A percentile compares a stretch with the other conserved stretches of the same genome.
Conservation (phyloP, 92 coral and sea anemone genomes). For the Metridium senile region DNA sequence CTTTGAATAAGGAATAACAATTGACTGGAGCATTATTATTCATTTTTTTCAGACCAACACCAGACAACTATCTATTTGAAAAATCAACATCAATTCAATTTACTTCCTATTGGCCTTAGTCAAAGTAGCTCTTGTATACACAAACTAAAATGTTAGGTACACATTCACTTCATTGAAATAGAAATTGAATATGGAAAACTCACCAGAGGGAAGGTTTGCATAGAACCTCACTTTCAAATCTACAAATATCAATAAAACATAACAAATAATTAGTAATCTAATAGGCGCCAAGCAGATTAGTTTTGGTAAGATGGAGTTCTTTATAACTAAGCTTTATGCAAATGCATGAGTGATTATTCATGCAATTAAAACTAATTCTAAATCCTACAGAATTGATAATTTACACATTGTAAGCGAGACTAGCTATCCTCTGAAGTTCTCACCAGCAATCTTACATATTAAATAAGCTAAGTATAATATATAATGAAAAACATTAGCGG, state of each 20-base stretch:
- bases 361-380: too few species aligned
- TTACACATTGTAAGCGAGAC: too few species aligned
- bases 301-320: too few species aligned
- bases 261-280: not conserved
- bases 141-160: not conserved
- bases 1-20: not conserved
- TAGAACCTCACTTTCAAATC: constrained; percentile 97
- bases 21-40: not conserved
- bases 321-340: too few species aligned
- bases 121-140: not conserved
- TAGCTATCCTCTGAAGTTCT: too few species aligned
- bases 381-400: too few species aligned
- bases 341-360: too few species aligned
- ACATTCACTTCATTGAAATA: not conserved
- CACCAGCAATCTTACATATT: too few species aligned
- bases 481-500: too few species aligned
- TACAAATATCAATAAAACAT: constrained; percentile 3
- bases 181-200: constrained; percentile 43
- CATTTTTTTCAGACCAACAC: not conserved
- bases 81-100: not conserved
- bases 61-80: not conserved
- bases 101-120: not conserved
- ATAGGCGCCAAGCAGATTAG: not conserved
- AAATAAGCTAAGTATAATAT: too few species aligned
- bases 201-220: constrained; percentile 87